Evolutionary conservation across 2,113 vertebrate genomes (phyloP), one percentile per base, ranked within the genome.

Genomic region (Boulengerochromis microlepis): DNA sequence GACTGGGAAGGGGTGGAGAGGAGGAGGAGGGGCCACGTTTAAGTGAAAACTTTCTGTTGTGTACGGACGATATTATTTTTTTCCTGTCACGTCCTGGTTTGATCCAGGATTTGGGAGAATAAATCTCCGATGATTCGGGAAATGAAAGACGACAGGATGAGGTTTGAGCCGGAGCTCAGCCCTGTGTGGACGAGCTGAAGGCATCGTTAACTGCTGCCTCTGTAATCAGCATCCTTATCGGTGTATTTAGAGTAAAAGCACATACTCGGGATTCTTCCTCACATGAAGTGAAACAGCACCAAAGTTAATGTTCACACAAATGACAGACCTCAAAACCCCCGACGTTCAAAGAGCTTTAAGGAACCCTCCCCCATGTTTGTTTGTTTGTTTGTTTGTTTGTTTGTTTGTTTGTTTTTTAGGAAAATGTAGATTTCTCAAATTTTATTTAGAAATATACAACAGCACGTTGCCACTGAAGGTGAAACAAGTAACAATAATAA

Each of bases 281-380:
- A 47, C 6, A 7, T 26, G 38, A 74, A 4, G 66, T 42, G 38
- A 74, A 74, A 74, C 66, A 0, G n/a, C 22, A 42, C 2, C 9
- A 4, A 76, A 45, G 69, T 74, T 74, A 3, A 74, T 42, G 66
- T 71, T 71, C 35, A 64, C 31, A 64, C 59, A 35, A 12, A 64
- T 2, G 18, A 12, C 38, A 40, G 38, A 2, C 59, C 59, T 35
- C 31, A 35, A 64, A 7, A 64, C 0, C 6, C 10, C 10, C 6
- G 2, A 64, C 18, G 10, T 31, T 61, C 15, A 64, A 35, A 35
- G 59, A 2, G 59, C 59, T 64, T 1, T 35, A 2, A 64, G 59
- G 10, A 64, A 64, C 2, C 5, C 6, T 0, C 18, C 59, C 10
- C 59, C 15, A 31, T 31, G 8, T 4, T n/a, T n/a, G n/a, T n/a